Evolutionary conservation across 2,113 vertebrate species (phyloP), one percentile per base, ranked within the genome.

Genomic region (Lophius piscatorius): DNA sequence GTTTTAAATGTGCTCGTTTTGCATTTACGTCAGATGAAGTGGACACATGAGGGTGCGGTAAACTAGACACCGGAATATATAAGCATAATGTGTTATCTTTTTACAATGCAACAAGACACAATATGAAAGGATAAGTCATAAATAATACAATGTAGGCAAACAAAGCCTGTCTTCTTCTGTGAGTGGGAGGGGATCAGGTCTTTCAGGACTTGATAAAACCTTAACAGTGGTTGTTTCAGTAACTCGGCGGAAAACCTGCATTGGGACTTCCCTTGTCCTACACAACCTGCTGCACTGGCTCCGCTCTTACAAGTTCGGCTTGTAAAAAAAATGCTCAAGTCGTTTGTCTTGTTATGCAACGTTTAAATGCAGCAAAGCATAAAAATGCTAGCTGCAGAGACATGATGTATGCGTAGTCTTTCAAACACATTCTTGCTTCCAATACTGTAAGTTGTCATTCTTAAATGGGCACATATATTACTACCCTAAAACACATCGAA

Each of bases 241-340:
- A 48, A 11, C 52, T 38, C 24, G 54, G 56, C 44, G 18, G 59
- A 78, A 72, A 67, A 59, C 66, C 54, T 65, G 60, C 50, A 44
- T 14, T 47, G 76, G 72, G 78, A 70, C 78, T 79, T 77, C 56
- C 45, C 71, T 67, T 50, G 59, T 60, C 49, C 59, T n/a, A 79
- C 84, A 57, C 78, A 90, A 87, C 88, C 88, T 83, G 86, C 83
- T 82, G 72, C 70, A 74, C 88, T 81, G 83, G 84, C 71, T 83
- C 24, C 13, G 10, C 26, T 49, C 55, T 62, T 38, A 47, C 49
- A 64, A 29, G 48, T 73, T 70, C 29, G 63, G 6, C 52, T 6
- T 18, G 38, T 38, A 22, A 47, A 63, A 31, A 49, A 55, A 46
- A 29, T 12, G 8, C 24, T 36, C 14, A 55, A 77, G 69, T 65